phyloP scores from a whole-genome alignment of 2,888 invertebrate genomes.

The Agonopterix heracliana region DNA sequence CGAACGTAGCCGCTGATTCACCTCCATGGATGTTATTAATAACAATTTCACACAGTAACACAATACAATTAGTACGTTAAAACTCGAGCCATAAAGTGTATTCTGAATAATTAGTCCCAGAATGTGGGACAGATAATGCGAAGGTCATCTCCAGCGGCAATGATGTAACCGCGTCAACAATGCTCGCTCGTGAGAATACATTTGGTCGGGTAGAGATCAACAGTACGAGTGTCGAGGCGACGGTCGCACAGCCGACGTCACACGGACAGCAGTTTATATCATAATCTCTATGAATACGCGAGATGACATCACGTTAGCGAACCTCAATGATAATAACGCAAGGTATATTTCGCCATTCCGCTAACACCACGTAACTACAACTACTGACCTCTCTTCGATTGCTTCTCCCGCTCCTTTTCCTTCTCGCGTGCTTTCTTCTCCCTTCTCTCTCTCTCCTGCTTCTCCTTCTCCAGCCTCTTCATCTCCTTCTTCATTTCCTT shows the following conservation, averaged over 20 bases:
- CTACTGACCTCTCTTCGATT: constrained; percentile 58
- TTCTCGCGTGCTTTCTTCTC: constrained; percentile 71
- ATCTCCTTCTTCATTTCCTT: constrained; percentile 73
- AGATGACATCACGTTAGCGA: constrained; percentile 55
- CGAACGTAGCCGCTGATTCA: constrained; percentile 16
- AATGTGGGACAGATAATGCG: constrained; percentile 41
- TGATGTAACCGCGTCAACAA: constrained; percentile 53
- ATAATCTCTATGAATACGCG: constrained; percentile 34
- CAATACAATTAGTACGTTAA: too few species aligned
- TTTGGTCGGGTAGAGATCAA: constrained; percentile 22
- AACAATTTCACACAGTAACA: background rate
- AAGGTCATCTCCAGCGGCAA: constrained; percentile 41
- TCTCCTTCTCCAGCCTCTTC: constrained; percentile 68
- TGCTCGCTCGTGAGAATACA: constrained; percentile 32
- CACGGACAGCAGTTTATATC: constrained; percentile 20
- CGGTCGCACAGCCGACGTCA: constrained; percentile 29
- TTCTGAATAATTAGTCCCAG: constrained; percentile 33
- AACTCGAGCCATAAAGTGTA: too few species aligned
- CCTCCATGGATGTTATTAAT: background rate
- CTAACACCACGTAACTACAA: background rate
- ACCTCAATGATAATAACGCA: constrained; percentile 16
- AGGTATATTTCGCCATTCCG: background rate
- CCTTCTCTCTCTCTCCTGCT: constrained; percentile 65
- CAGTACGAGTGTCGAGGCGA: constrained; percentile 3
- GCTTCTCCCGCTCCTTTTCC: constrained; percentile 67